phyloP scores from a whole-genome alignment of 1,140 invertebrate genomes.

The Colletes gigas region DNA sequence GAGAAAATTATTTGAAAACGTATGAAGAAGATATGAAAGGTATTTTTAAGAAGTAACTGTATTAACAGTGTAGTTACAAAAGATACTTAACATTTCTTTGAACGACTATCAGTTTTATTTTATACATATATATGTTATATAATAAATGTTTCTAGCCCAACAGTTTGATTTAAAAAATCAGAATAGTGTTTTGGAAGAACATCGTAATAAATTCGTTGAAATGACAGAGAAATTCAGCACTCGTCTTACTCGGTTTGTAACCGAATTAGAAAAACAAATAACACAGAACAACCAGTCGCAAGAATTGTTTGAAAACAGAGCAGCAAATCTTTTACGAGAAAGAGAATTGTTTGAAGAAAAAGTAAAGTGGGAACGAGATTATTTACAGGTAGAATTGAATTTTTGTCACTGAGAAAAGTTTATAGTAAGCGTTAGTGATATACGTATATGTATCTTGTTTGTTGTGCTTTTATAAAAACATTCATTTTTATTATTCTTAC shows the following conservation, averaged over 20 bases:
- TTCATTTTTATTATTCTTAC: neutral
- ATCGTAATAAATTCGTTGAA: conserved; percentile 69
- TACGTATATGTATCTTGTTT: no score
- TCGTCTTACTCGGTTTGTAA: conserved; percentile 58
- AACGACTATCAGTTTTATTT: conserved; percentile 3
- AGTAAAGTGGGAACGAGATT: conserved; percentile 73
- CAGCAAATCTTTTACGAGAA: conserved; percentile 70
- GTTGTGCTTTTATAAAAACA: neutral
- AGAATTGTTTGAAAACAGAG: conserved; percentile 66
- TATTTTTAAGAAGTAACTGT: conserved; percentile 51
- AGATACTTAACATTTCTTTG: conserved; percentile 1
- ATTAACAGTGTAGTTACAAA: conserved; percentile 6
- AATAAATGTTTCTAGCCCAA: conserved; percentile 63
- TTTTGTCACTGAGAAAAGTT: neutral
- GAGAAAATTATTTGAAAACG: conserved; percentile 66
- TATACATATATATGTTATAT: neutral
- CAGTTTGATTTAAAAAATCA: conserved; percentile 69
- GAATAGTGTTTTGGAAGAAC: conserved; percentile 59
- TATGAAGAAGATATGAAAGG: conserved; percentile 72
- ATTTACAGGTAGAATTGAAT: conserved; percentile 68
- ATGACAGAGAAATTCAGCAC: conserved; percentile 69
- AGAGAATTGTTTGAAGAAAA: conserved; percentile 75
- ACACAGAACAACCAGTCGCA: conserved; percentile 63
- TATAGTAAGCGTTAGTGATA: no score
- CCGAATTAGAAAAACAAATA: conserved; percentile 72